A percentile compares a stretch with the other conserved stretches of the same genome.
Conservation (phyloP, 2,888 invertebrate genomes). For the Adelphocoris suturalis region DNA sequence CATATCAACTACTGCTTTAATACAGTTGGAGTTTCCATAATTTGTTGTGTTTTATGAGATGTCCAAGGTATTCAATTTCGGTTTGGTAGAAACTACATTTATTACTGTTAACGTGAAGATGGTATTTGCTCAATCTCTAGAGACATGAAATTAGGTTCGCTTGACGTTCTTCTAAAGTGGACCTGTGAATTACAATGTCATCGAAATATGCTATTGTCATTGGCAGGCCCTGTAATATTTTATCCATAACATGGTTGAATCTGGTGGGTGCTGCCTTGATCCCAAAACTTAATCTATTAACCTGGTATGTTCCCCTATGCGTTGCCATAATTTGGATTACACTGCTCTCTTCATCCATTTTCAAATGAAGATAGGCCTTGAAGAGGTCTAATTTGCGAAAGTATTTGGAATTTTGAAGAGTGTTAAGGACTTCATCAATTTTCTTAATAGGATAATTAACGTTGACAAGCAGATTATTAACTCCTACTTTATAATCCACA, state of each 20-base stretch:
- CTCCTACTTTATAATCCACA: slow-evolving; percentile 13
- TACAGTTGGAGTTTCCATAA: not conserved
- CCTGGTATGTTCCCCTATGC: slow-evolving; percentile 44
- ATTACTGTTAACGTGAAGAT: slow-evolving; percentile 28
- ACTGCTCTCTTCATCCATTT: not conserved
- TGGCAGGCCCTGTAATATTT: not conserved
- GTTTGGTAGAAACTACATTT: slow-evolving; percentile 33
- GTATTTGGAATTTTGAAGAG: not conserved
- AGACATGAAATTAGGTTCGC: not conserved
- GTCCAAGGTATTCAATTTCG: not conserved
- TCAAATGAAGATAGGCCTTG: slow-evolving; percentile 39
- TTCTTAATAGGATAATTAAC: slow-evolving; percentile 28
- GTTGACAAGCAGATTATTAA: not conserved
- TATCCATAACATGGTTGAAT: not conserved
- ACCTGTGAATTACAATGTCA: not conserved
- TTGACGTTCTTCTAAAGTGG: not conserved
- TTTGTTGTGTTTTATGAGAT: not conserved
- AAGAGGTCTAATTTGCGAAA: slow-evolving; percentile 20
- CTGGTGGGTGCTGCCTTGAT: slow-evolving; percentile 9
- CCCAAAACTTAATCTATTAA: slow-evolving; percentile 55
- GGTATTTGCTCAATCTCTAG: not conserved
- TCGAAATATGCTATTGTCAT: not conserved
- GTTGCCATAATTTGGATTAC: slow-evolving; percentile 65
- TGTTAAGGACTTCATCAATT: slow-evolving; percentile 2
- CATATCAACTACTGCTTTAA: not conserved